A percentile compares a stretch with the other conserved stretches of the same genome.
Conservation (phyloP, 2,888 invertebrate species). For the Pachliopta kotzebuea region DNA sequence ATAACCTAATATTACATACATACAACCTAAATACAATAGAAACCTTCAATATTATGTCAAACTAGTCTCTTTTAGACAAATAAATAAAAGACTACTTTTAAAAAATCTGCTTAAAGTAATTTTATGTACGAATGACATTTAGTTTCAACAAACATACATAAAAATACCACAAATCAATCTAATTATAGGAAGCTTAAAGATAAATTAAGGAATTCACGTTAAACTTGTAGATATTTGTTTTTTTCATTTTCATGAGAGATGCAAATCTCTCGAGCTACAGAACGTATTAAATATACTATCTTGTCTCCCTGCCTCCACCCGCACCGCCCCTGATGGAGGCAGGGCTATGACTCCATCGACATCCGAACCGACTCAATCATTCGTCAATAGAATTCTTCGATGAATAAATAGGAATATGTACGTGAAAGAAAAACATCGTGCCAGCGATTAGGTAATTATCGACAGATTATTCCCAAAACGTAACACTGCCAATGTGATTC, state of each 20-base stretch:
- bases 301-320: slow-evolving; percentile 37
- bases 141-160: no score
- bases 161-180: no score
- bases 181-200: no score
- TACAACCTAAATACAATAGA: no score
- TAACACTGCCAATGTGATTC: slow-evolving; percentile 56
- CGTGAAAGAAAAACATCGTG: slow-evolving; percentile 55
- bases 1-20: no score
- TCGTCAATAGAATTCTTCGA: slow-evolving; percentile 63
- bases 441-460: slow-evolving; percentile 53
- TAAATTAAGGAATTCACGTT: no score
- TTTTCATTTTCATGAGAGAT: background rate
- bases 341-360: slow-evolving; percentile 59
- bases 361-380: slow-evolving; percentile 65
- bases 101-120: no score
- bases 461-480: slow-evolving; percentile 57
- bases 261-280: background rate
- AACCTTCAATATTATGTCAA: no score
- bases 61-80: no score
- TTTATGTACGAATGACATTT: no score
- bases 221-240: background rate
- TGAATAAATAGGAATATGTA: slow-evolving; percentile 59
- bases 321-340: slow-evolving; percentile 50
- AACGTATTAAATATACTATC: slow-evolving; percentile 7
- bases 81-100: no score